phyloP scores from a whole-genome alignment of 2,888 invertebrate genomes.

The Ichneumoninae sp. region DNA sequence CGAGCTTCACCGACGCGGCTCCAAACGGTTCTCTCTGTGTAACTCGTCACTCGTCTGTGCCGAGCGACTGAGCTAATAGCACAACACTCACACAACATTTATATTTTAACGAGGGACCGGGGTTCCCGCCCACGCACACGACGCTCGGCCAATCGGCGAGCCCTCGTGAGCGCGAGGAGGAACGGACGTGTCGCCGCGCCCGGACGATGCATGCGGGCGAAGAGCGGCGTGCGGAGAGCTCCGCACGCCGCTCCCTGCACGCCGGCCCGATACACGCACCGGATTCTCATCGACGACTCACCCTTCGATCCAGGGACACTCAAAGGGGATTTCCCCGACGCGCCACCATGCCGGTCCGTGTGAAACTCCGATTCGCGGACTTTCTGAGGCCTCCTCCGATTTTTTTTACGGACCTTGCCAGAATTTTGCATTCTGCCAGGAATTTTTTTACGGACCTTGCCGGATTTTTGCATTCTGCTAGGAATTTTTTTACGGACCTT shows the following conservation, averaged over 20 bases:
- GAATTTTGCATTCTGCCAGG: no score
- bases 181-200: conserved; percentile 47
- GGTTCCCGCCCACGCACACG: conserved; percentile 79
- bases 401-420: no score
- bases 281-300: conserved; percentile 7
- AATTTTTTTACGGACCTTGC: no score
- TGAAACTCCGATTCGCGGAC: no score
- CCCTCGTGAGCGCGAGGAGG: conserved; percentile 56
- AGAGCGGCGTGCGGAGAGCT: no score
- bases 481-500: no score
- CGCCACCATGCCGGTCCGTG: no score
- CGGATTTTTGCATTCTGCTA: no score
- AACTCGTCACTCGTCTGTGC: conserved; percentile 75
- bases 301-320: no score
- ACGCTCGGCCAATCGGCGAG: conserved; percentile 78
- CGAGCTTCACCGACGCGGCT: not conserved
- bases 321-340: no score
- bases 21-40: not conserved
- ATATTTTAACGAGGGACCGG: conserved; percentile 81
- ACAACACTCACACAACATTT: conserved; percentile 82
- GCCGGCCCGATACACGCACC: conserved; percentile 39
- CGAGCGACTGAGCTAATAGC: conserved; percentile 81
- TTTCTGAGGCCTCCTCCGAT: no score
- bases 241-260: conserved; percentile 11
- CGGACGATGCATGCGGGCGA: conserved; percentile 59